phyloP scores from a whole-genome alignment of 2,797 vertebrate species.

The Channallabes apus region DNA sequence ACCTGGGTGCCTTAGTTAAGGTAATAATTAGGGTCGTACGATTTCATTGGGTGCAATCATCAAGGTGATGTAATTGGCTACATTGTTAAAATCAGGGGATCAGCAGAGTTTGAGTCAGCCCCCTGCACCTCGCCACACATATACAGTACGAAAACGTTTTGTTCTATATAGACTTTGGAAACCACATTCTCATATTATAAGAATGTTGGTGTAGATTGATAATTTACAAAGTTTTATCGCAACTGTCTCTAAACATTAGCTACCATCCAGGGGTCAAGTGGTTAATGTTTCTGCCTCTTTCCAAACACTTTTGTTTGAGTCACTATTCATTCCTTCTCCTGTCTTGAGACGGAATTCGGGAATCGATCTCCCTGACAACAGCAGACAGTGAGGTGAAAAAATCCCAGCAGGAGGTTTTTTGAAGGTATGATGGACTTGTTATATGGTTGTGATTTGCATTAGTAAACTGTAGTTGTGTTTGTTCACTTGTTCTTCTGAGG shows the following conservation, averaged over 20 bases:
- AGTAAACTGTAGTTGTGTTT: neutral
- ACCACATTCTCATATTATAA: neutral
- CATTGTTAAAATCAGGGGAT: no score
- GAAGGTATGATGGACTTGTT: neutral
- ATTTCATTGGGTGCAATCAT: no score
- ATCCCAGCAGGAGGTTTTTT: neutral
- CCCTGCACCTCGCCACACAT: no score
- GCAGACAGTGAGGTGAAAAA: neutral
- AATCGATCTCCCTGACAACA: neutral
- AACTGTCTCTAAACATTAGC: neutral
- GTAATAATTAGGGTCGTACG: no score
- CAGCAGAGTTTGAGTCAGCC: no score
- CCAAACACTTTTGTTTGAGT: neutral
- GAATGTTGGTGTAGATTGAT: neutral
- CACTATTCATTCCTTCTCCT: neutral
- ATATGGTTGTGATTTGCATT: neutral
- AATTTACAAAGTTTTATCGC: neutral
- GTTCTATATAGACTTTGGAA: neutral
- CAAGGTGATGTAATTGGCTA: no score
- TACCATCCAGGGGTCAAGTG: neutral
- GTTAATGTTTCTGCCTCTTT: conserved; percentile 7
- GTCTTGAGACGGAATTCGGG: neutral
- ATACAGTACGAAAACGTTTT: no score
- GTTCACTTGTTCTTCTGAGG: neutral
- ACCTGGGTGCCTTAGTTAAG: no score